phyloP scores from a whole-genome alignment of 1,140 invertebrate genomes.

The Drosophila biarmipes region DNA sequence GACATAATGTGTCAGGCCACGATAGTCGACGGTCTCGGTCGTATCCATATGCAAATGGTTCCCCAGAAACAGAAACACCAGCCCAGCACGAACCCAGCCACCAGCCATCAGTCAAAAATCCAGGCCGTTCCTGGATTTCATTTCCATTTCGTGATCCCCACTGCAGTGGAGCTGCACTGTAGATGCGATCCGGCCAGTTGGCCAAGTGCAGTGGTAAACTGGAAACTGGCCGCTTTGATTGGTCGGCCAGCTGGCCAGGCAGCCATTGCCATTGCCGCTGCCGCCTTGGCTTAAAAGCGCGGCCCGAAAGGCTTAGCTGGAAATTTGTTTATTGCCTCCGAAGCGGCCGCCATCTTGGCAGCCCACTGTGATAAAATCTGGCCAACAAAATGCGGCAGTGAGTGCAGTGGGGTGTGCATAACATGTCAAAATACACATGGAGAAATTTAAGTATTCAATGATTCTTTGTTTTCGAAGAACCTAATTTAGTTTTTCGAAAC shows the following conservation, averaged over 20 bases:
- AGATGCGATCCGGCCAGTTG: conserved; percentile 21
- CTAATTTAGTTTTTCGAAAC: too few relatives aligned
- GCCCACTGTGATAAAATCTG: conserved; percentile 9
- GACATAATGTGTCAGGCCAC: conserved; percentile 69
- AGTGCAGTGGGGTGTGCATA: not conserved
- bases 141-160: conserved; percentile 11
- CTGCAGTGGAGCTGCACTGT: conserved; percentile 2
- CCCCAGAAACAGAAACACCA: not conserved
- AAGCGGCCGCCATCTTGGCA: conserved; percentile 53
- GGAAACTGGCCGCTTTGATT: conserved; percentile 73
- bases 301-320: conserved; percentile 45
- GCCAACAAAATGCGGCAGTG: not conserved
- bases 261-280: conserved; percentile 74
- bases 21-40: conserved; percentile 11
- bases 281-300: conserved; percentile 56
- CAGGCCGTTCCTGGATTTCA: conserved; percentile 2
- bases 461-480: too few relatives aligned
- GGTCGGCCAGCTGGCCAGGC: conserved; percentile 48
- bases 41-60: conserved; percentile 41
- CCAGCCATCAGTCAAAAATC: conserved; percentile 11
- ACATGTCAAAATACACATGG: not conserved
- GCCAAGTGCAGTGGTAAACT: conserved; percentile 44
- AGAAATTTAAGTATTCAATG: not conserved
- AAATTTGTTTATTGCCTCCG: conserved; percentile 50
- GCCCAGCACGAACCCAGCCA: conserved; percentile 14